Conservation (phyloP, 2,888 invertebrate species). For the Ischnura elegans region DNA sequence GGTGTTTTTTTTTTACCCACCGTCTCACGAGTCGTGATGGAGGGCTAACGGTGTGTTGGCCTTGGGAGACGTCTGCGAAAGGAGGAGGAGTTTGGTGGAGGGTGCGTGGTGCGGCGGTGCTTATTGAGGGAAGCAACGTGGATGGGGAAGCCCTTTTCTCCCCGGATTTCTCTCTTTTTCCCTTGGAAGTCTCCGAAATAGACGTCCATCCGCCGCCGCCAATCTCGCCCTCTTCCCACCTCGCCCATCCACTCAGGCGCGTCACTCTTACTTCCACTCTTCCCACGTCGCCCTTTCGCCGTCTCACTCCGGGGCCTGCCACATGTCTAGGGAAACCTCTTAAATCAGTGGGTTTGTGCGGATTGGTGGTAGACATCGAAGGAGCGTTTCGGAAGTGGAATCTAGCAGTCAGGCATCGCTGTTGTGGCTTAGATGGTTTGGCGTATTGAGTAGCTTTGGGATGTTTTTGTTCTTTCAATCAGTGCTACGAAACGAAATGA, state of each 20-base stretch:
- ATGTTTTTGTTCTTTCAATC: too few species aligned
- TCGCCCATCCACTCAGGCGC: background rate
- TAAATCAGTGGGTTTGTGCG: too few species aligned
- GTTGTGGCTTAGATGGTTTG: too few species aligned
- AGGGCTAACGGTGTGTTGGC: background rate
- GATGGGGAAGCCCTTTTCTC: background rate
- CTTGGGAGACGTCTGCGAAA: background rate
- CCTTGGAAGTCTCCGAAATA: background rate
- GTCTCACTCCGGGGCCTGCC: background rate
- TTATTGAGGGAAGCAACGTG: background rate
- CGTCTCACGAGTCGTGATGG: too few species aligned
- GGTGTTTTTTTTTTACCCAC: too few species aligned
- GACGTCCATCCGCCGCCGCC: background rate
- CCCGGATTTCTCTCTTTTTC: background rate
- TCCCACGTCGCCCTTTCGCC: background rate
- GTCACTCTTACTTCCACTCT: too few species aligned
- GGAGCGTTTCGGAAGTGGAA: too few species aligned
- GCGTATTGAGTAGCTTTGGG: too few species aligned
- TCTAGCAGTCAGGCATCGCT: too few species aligned
- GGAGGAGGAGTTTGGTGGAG: background rate
- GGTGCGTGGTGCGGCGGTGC: background rate
- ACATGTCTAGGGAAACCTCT: too few species aligned
- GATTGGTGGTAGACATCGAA: too few species aligned
- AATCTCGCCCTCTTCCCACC: background rate
- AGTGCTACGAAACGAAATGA: too few species aligned